Conservation (phyloP, 2,888 invertebrate genomes). For the Hypomecis punctinalis region DNA sequence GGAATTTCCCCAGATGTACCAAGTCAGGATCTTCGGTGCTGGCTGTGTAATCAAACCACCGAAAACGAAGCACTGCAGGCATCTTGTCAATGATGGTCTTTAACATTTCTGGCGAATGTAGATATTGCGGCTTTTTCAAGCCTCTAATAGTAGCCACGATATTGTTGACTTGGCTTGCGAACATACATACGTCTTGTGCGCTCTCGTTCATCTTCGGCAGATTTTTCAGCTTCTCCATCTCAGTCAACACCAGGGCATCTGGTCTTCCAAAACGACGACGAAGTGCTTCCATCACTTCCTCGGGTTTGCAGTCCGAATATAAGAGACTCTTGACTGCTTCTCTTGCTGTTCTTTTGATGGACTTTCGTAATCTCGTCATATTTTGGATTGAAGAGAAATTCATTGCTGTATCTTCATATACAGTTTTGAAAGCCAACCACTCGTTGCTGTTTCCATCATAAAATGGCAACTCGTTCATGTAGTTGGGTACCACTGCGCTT, state of each 20-base stretch:
- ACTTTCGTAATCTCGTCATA: neutral
- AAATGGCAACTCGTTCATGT: too few species aligned
- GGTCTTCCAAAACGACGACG: constrained; percentile 3
- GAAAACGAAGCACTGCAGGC: neutral
- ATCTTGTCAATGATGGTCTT: constrained; percentile 3
- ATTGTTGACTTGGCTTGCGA: neutral
- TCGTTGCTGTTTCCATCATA: too few species aligned
- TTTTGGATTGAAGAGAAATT: neutral
- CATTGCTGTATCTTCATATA: neutral
- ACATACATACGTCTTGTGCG: neutral
- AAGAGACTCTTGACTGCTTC: constrained; percentile 1
- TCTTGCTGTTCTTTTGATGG: neutral
- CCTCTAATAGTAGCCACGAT: neutral
- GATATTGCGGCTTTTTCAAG: constrained; percentile 4
- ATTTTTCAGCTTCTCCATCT: neutral
- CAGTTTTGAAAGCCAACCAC: neutral
- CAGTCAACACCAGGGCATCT: neutral
- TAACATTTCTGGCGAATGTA: neutral
- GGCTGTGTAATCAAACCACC: neutral
- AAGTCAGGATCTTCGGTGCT: neutral
- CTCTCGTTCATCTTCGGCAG: neutral
- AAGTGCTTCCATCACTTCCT: neutral
- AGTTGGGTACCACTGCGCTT: too few species aligned
- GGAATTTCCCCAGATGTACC: neutral
- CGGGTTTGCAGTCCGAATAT: neutral